A percentile compares a stretch with the other conserved stretches of the same genome.
phyloP scores from a whole-genome alignment of 2,888 invertebrate genomes.

The Idaea biselata region DNA sequence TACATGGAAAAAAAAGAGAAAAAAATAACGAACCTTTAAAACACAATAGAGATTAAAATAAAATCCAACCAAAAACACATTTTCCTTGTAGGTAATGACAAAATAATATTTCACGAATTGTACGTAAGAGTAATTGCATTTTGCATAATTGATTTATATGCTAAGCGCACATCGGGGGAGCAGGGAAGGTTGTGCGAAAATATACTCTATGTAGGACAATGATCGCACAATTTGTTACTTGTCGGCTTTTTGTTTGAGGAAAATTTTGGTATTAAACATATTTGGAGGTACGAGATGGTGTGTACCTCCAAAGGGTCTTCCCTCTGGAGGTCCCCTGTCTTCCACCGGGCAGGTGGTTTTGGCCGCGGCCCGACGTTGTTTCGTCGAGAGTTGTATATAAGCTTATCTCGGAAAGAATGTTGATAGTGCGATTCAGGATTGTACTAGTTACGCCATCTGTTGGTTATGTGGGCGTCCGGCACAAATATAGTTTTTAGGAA shows the following conservation, averaged over 20 bases:
- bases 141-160: neutral
- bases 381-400: no score
- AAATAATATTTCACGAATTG: constrained; percentile 1
- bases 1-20: no score
- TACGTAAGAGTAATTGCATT: neutral
- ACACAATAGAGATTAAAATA: neutral
- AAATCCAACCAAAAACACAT: neutral
- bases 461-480: no score
- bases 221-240: neutral
- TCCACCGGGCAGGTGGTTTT: no score
- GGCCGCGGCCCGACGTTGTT: no score
- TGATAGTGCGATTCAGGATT: no score
- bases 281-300: no score
- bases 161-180: neutral
- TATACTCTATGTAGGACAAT: neutral
- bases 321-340: no score
- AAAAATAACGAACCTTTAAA: neutral
- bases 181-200: neutral
- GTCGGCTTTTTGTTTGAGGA: neutral
- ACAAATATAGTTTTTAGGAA: no score
- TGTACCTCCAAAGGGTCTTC: no score
- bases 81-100: neutral
- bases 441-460: no score
- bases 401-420: no score
- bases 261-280: neutral